Conservation (phyloP, 2,113 vertebrate species). For the Centropristis striata region DNA sequence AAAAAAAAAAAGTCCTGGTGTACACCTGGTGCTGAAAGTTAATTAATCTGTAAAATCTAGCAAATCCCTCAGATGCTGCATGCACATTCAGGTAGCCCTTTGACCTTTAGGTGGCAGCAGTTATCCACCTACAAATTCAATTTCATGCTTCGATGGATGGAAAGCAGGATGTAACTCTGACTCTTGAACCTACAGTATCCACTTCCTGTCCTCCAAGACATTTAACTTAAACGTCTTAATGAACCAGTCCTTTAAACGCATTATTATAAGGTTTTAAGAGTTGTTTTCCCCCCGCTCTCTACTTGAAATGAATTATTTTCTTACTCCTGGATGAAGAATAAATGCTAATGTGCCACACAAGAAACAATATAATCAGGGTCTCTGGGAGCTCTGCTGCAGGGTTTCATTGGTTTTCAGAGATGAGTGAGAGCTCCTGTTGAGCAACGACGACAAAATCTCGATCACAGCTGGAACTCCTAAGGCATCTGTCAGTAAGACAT, state of each 20-base stretch:
- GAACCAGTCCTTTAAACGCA: neutral
- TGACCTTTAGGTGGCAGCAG: conserved; percentile 80
- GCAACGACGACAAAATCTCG: conserved; percentile 39
- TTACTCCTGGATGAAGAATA: neutral
- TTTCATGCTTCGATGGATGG: conserved; percentile 62
- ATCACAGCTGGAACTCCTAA: conserved; percentile 53
- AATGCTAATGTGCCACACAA: neutral
- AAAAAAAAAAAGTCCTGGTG: neutral
- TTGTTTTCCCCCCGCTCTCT: neutral
- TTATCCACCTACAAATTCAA: conserved; percentile 72
- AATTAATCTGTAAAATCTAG: conserved; percentile 19
- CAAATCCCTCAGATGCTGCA: neutral
- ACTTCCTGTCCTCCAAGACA: conserved; percentile 26
- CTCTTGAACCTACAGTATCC: conserved; percentile 35
- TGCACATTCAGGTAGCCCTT: neutral
- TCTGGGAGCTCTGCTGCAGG: neutral
- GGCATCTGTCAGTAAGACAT: conserved; percentile 49
- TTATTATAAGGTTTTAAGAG: neutral
- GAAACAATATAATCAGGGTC: neutral
- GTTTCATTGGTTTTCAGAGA: conserved; percentile 26
- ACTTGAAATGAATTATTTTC: neutral
- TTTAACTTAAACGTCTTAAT: conserved; percentile 26
- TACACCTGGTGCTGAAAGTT: neutral
- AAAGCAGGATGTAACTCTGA: conserved; percentile 53
- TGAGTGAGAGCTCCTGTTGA: neutral